Conservation (phyloP, 2,797 vertebrate species). For the Myotis myotis region DNA sequence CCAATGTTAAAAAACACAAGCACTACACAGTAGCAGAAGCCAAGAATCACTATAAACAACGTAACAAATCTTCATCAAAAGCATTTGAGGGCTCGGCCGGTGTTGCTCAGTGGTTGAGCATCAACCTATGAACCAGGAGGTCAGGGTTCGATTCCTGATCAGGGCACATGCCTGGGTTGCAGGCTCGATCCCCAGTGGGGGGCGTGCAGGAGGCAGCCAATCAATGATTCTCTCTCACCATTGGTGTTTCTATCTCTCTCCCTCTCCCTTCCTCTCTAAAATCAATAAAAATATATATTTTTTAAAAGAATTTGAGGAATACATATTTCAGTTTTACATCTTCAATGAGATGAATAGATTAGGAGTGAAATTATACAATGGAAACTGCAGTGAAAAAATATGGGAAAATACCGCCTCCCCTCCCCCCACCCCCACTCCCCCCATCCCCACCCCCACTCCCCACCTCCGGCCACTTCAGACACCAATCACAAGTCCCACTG, state of each 20-base stretch:
- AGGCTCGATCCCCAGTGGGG: no score
- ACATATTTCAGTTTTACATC: not conserved
- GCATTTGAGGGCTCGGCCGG: not conserved
- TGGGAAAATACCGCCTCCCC: not conserved
- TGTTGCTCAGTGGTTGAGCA: no score
- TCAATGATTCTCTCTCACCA: no score
- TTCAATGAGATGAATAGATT: not conserved
- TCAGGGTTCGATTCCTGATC: no score
- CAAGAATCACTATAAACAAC: not conserved
- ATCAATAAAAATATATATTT: no score
- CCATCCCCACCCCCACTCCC: fast-evolving
- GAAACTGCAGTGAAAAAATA: not conserved
- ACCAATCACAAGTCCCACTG: not conserved
- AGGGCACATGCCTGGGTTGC: no score
- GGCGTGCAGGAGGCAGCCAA: no score
- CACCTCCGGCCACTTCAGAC: not conserved
- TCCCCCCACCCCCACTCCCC: no score
- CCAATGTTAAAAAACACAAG: not conserved
- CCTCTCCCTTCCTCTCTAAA: no score
- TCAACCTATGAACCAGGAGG: no score
- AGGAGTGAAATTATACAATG: no score
- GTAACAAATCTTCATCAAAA: not conserved
- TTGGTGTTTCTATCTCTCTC: no score
- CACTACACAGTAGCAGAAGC: not conserved
- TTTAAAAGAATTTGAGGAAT: not conserved